Base-by-base conservation (phyloP, 1,140 invertebrate genomes). In the Linepithema humile region DNA sequence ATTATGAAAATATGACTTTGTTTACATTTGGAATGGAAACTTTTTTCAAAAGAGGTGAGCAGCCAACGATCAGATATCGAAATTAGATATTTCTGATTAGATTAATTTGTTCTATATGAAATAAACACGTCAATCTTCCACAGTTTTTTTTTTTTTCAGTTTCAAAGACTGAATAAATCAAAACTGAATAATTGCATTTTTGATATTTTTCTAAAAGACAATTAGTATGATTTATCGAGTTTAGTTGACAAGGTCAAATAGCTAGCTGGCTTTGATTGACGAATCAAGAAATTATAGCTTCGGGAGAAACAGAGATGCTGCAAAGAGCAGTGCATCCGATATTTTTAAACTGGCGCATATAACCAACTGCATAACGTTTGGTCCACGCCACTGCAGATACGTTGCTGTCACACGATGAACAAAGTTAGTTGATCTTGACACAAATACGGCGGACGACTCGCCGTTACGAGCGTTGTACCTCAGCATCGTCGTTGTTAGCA, bases 361-460 rank as follows among this genome's bases (percentile, higher is more conserved):
- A 20, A 26, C 60, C n/a, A 32, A 32, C 55, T 43, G 75, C 75
- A 78, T 55, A 69, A 70, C 59, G 59, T 77, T 84, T 26, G 55
- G 38, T 60, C 55, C 69, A n/a, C 38, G 32, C 20, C 3, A 20
- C 60, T 15, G 60, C 74, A 7, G 23, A 38, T 65, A 73, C 26
- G 82, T 5, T 12, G 72, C 45, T 74, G 55, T 82, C 65, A 74
- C 53, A 62, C 70, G 43, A 15, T 29, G 55, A 82, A 62, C 83
- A 45, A 38, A 74, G 55, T 84, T 72, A 12, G 55, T 86, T 92
- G 91, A 92, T 92, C 91, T 92, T 92, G 91, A 92, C 91, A 91
- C 89, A 83, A 84, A 92, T 92, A 83, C 84, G 69, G 43, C 43
- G 43, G 43, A 9, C 87, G 84, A 83, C 70, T 82, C 80, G 69